These are phyloP conservation scores for Xiphorhynchus erythropygius DNA, from an alignment of 2,797 vertebrate species.

Conservation along the genomic window DNA sequence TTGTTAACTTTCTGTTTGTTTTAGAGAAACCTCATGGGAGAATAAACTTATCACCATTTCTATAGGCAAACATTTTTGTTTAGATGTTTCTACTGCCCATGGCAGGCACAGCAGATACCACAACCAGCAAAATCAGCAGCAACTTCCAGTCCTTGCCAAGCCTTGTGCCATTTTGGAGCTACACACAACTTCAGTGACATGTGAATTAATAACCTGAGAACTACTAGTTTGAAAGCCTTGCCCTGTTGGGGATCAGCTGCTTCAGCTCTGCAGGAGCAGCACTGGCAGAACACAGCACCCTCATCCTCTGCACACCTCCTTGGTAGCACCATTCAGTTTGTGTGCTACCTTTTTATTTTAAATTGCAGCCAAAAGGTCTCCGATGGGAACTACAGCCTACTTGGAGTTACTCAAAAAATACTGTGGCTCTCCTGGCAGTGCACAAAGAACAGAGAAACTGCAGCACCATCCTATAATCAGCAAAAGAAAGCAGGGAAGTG, in stretches of 20 bases:
- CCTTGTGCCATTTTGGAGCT: background rate
- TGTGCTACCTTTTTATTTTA: background rate
- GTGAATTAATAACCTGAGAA: background rate
- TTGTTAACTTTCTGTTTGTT: background rate
- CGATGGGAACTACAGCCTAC: background rate
- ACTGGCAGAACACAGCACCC: background rate
- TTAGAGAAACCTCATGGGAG: background rate
- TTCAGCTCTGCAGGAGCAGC: background rate
- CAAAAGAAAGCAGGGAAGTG: background rate
- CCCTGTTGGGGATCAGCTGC: background rate
- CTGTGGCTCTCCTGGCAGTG: background rate
- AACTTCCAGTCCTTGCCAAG: background rate
- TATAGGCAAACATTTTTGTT: background rate
- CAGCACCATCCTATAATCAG: background rate
- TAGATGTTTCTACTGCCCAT: background rate
- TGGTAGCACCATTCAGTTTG: rapidly evolving
- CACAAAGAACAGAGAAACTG: background rate
- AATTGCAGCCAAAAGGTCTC: background rate
- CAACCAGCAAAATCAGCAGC: background rate
- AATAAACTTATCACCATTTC: background rate
- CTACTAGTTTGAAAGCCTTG: background rate
- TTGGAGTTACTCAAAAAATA: background rate
- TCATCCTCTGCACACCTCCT: background rate
- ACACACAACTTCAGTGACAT: background rate
- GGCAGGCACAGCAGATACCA: background rate